Conservation (phyloP, 2,113 vertebrate species). For the Apeltes quadracus region DNA sequence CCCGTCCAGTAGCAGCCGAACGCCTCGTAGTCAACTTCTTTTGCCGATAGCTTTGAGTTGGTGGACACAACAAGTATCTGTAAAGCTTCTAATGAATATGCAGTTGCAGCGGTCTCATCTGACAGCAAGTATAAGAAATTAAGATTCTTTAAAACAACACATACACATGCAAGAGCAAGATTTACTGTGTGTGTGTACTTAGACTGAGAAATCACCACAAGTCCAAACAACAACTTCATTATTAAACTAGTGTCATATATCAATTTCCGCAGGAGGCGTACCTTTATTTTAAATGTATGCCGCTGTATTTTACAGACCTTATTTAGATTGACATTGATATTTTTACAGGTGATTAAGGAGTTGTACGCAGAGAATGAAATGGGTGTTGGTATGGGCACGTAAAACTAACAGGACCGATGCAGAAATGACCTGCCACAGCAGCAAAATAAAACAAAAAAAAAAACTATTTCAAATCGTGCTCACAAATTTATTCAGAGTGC, state of each 20-base stretch:
- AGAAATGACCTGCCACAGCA: not conserved
- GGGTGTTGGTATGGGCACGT: not conserved
- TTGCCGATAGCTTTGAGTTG: not conserved
- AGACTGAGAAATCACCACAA: not conserved
- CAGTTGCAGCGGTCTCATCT: not conserved
- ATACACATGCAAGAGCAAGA: too few species aligned
- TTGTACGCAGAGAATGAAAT: not conserved
- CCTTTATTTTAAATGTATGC: not conserved
- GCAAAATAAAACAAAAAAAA: not conserved
- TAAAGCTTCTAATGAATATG: not conserved
- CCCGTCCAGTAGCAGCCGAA: not conserved
- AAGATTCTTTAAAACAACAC: too few species aligned
- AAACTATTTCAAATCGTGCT: too few species aligned
- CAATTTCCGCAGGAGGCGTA: not conserved
- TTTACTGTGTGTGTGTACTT: not conserved
- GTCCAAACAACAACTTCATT: not conserved
- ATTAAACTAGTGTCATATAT: not conserved
- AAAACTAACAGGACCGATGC: too few species aligned
- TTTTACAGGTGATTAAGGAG: not conserved
- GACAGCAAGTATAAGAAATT: not conserved
- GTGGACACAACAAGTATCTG: not conserved
- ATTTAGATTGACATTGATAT: not conserved
- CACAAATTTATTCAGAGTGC: not conserved
- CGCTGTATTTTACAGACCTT: not conserved
- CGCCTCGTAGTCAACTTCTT: not conserved